Percentiles rank a stretch among this genome's conserved stretches.
phyloP scores from a whole-genome alignment of 2,113 vertebrate genomes.

The Piaya cayana region DNA sequence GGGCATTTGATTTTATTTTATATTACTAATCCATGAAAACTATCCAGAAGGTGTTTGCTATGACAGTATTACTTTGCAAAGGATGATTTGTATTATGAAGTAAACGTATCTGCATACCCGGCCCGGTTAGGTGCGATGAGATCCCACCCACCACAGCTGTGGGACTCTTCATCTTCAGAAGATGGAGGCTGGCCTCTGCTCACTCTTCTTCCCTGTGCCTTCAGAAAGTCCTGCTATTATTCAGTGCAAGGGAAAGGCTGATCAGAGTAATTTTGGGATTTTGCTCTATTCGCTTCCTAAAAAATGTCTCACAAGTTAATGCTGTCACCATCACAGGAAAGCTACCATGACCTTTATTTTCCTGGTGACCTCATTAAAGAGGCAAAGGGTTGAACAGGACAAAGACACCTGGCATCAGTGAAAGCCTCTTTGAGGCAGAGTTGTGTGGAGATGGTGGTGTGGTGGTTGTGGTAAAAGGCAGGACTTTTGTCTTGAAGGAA shows the following conservation, averaged over 20 bases:
- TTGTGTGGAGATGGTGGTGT: not conserved
- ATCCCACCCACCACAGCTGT: not conserved
- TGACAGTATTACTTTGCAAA: not conserved
- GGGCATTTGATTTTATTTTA: not conserved
- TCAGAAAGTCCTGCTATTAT: not conserved
- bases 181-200: not conserved
- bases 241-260: not conserved
- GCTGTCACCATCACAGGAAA: not conserved
- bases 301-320: not conserved
- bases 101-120: not conserved
- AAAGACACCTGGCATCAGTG: not conserved
- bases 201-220: not conserved
- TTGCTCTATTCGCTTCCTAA: not conserved
- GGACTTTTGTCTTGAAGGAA: not conserved
- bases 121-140: not conserved
- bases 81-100: not conserved
- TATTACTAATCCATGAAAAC: not conserved
- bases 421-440: not conserved
- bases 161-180: not conserved
- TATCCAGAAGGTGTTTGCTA: not conserved
- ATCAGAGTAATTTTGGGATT: not conserved
- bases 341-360: not conserved
- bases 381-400: not conserved
- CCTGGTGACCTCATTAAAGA: not conserved
- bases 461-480: not conserved